Conservation (phyloP, 2,888 invertebrate genomes). For the Ormyrus pomaceus region DNA sequence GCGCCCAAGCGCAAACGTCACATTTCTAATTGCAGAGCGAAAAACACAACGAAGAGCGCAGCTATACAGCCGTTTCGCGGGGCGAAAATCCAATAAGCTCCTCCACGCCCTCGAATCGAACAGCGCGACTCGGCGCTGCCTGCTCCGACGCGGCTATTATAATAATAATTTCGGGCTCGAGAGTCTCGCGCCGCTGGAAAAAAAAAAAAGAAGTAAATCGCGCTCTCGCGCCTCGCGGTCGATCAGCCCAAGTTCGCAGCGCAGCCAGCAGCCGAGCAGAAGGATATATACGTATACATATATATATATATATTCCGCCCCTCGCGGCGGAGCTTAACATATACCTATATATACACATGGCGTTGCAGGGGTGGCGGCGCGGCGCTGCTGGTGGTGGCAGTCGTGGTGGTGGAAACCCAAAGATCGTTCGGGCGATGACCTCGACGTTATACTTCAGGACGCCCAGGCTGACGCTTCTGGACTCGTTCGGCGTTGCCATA, state of each 20-base stretch:
- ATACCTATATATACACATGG: conserved; percentile 22
- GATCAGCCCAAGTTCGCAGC: conserved; percentile 50
- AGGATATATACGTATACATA: neutral
- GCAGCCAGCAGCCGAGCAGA: conserved; percentile 1
- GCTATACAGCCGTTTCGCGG: too few relatives aligned
- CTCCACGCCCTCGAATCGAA: too few relatives aligned
- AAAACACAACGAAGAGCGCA: too few relatives aligned
- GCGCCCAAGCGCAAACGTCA: too few relatives aligned
- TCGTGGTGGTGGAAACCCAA: conserved; percentile 69
- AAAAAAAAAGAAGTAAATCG: conserved; percentile 24
- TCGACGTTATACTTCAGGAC: conserved; percentile 61
- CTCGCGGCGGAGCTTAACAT: conserved; percentile 5
- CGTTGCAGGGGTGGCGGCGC: conserved; percentile 37
- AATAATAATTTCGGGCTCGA: neutral
- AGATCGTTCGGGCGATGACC: conserved; percentile 74
- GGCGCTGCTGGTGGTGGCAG: conserved; percentile 62
- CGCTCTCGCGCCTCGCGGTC: conserved; percentile 20
- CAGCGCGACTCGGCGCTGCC: too few relatives aligned
- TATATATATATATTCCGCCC: conserved; percentile 19
- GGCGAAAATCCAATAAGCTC: too few relatives aligned
- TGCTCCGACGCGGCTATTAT: conserved; percentile 2
- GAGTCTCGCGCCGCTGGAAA: neutral
- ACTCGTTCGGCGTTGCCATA: conserved; percentile 55
- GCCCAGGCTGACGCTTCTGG: conserved; percentile 56
- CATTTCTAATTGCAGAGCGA: too few relatives aligned